Base-by-base conservation (phyloP, 2,888 invertebrate species). In the Alviniconcha strummeri region DNA sequence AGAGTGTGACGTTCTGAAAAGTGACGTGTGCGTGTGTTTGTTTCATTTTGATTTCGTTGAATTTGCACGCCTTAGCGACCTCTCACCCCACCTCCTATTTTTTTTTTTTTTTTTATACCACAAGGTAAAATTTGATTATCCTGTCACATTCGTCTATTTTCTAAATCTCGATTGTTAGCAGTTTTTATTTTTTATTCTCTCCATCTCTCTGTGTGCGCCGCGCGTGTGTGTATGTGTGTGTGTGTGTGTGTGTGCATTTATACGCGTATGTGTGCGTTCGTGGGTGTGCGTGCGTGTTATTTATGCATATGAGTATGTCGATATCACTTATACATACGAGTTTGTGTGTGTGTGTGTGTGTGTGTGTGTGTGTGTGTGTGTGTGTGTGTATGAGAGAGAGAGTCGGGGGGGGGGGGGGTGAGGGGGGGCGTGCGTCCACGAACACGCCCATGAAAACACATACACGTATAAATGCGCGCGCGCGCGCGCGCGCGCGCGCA, bases 331-430 rank as follows among this genome's bases (percentile, higher is more conserved):
- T 52, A 74, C 74, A 74, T n/a, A 55, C 75, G 55, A 54, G 78
- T 5, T 4, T 76, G 77, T 77, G 57, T 77, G 75, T 75, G 75
- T 17, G 75, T 75, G 75, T 75, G 75, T 55, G 75, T 75, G 75
- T 55, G 75, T 75, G 75, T 55, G 75, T 75, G 75, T 55, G 75
- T 55, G 75, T 55, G 75, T 60, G 60, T 11, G 60, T 60, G 60
- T 2, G 60, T 13, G 60, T 60, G 60, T 60, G 9, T 60, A 11
- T 60, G 60, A 8, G 60, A 60, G 60, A 60, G 60, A 60, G 60
- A 11, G 60, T 11, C n/a, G 60, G 13, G 60, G 13, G 60, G 4
- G 4, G 13, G 60, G 60, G 9, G 60, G 13, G 8, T 60, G 8
- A n/a, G n/a, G n/a, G n/a, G n/a, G n/a, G n/a, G n/a, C 71, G 19